Conservation (phyloP, 92 coral and sea anemone species). For the Porites rus region DNA sequence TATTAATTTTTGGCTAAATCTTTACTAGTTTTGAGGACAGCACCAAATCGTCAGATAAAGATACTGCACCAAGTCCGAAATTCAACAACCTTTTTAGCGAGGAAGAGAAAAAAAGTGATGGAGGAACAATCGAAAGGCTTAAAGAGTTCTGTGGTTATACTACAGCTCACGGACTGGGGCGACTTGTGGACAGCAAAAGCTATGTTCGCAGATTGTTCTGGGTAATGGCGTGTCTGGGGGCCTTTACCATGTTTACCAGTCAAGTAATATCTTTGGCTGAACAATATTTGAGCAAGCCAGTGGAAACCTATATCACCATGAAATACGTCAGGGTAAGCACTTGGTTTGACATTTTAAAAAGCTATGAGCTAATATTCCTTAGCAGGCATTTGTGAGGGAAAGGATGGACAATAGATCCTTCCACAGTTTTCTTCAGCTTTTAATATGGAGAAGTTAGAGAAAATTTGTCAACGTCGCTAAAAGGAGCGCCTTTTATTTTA, state of each 20-base stretch:
- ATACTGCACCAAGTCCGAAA: background rate
- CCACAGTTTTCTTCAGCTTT: too few species aligned
- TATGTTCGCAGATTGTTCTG: conserved; percentile 46
- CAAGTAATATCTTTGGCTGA: conserved; percentile 28
- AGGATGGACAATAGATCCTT: background rate
- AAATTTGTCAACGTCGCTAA: too few species aligned
- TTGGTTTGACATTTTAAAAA: background rate
- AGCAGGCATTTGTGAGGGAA: background rate
- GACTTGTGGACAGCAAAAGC: conserved; percentile 47
- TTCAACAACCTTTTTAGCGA: background rate
- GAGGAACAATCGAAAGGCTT: conserved; percentile 10
- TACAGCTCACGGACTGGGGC: conserved; percentile 59
- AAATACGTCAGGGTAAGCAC: conserved; percentile 31
- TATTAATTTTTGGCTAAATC: background rate
- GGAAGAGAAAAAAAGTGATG: background rate
- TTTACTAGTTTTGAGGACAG: background rate
- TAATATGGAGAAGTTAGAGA: too few species aligned
- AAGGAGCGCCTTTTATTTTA: too few species aligned
- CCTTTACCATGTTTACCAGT: conserved; percentile 28
- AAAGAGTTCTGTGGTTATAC: conserved; percentile 62
- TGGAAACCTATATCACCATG: conserved; percentile 39
- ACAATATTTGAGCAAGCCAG: conserved; percentile 25
- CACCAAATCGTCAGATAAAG: background rate
- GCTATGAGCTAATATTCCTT: background rate
- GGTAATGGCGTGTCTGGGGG: conserved; percentile 53